phyloP scores from a whole-genome alignment of 2,888 invertebrate genomes.

The Acleris cristana region DNA sequence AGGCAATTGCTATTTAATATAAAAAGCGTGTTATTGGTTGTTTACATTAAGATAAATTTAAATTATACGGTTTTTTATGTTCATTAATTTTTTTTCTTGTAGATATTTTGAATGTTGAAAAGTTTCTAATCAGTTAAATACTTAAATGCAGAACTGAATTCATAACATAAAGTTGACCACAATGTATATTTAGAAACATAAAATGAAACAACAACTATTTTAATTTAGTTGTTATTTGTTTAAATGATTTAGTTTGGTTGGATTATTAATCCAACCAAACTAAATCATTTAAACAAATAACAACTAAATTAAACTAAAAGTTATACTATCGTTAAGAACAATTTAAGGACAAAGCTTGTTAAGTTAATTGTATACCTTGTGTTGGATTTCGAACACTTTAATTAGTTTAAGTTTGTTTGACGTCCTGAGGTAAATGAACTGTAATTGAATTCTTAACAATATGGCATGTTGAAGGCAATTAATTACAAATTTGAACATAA shows the following conservation, averaged over 20 bases:
- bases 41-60: no score
- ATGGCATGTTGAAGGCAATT: background rate
- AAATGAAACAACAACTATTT: background rate
- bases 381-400: constrained; percentile 10
- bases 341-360: constrained; percentile 7
- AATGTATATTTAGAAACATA: background rate
- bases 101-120: no score
- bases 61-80: no score
- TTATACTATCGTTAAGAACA: constrained; percentile 1
- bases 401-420: constrained; percentile 7
- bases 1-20: no score
- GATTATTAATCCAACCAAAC: constrained; percentile 4
- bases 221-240: no score
- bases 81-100: no score
- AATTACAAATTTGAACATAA: background rate
- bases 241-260: no score
- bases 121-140: no score
- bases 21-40: no score
- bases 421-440: background rate
- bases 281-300: background rate
- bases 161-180: background rate
- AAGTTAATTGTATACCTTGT: constrained; percentile 1
- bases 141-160: no score
- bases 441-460: background rate
- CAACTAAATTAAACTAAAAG: constrained; percentile 9